Evolutionary conservation across 2,113 vertebrate species (phyloP).

Genomic region (Dolichotis patagonum): DNA sequence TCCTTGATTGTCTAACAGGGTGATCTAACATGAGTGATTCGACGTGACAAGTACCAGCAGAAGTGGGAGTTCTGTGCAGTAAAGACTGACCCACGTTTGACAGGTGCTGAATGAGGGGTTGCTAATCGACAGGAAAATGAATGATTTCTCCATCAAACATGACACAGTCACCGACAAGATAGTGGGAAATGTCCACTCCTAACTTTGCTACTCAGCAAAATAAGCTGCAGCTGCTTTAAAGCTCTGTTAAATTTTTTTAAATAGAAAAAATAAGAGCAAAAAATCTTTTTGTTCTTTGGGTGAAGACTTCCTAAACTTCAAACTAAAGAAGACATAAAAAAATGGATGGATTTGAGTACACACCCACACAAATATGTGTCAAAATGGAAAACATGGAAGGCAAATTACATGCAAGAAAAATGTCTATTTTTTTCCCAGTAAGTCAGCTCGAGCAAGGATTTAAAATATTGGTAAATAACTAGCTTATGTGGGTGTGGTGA

Average conservation of each 20-base stretch:
- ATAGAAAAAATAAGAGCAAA: not conserved
- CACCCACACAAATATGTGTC: not conserved
- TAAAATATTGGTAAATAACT: not conserved
- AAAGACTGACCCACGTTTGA: too few relatives aligned
- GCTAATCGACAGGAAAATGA: not conserved
- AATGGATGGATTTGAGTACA: not conserved
- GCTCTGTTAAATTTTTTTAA: not conserved
- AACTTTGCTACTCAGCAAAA: not conserved
- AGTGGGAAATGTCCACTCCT: not conserved
- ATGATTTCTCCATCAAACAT: not conserved
- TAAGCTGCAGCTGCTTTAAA: not conserved
- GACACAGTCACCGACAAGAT: not conserved
- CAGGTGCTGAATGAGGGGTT: rapidly evolving
- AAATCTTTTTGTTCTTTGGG: not conserved
- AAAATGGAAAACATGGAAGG: not conserved
- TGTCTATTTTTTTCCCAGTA: not conserved
- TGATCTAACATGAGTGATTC: rapidly evolving
- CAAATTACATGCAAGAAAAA: not conserved
- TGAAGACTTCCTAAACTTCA: not conserved
- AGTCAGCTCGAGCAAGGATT: not conserved
- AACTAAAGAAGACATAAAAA: not conserved
- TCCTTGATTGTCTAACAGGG: too few relatives aligned
- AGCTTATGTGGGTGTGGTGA: not conserved
- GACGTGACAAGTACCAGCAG: rapidly evolving
- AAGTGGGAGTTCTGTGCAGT: rapidly evolving